These are phyloP conservation scores for Chauna torquata DNA, from an alignment of 2,113 vertebrate species.

Conservation along the genomic window DNA sequence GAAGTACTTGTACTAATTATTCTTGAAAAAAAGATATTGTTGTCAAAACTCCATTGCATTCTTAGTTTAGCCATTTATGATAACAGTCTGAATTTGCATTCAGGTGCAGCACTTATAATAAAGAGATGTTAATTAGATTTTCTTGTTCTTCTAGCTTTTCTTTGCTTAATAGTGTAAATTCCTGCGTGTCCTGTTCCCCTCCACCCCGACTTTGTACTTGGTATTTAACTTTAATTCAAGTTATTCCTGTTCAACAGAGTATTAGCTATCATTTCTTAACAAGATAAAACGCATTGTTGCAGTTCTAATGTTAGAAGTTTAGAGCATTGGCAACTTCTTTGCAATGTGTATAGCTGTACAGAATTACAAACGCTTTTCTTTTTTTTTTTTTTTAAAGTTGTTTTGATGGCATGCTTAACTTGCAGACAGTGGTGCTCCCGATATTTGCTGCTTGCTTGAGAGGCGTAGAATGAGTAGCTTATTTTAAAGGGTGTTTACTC, in stretches of 20 bases:
- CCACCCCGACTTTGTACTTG: conserved; percentile 43
- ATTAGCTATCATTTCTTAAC: conserved; percentile 44
- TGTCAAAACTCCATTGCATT: conserved; percentile 59
- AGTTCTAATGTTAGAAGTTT: conserved; percentile 20
- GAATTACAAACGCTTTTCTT: neutral
- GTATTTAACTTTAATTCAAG: conserved; percentile 58
- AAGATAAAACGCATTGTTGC: conserved; percentile 12
- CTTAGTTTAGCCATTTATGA: conserved; percentile 32
- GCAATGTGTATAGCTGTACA: neutral
- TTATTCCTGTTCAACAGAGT: conserved; percentile 63
- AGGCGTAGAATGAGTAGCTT: neutral
- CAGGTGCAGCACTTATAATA: conserved; percentile 40
- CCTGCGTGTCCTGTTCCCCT: conserved; percentile 54
- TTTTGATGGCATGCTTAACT: neutral
- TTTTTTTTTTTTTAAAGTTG: neutral
- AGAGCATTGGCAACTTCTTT: neutral
- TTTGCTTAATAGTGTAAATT: conserved; percentile 42
- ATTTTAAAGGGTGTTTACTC: conserved; percentile 2
- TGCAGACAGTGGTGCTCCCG: neutral
- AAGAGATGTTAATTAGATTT: conserved; percentile 40
- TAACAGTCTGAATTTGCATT: conserved; percentile 53
- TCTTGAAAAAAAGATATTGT: conserved; percentile 40
- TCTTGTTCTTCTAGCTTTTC: conserved; percentile 28
- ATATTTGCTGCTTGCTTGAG: neutral
- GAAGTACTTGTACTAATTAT: conserved; percentile 54